Conservation (phyloP, 1,140 invertebrate species). For the Leguminivora glycinivorella region DNA sequence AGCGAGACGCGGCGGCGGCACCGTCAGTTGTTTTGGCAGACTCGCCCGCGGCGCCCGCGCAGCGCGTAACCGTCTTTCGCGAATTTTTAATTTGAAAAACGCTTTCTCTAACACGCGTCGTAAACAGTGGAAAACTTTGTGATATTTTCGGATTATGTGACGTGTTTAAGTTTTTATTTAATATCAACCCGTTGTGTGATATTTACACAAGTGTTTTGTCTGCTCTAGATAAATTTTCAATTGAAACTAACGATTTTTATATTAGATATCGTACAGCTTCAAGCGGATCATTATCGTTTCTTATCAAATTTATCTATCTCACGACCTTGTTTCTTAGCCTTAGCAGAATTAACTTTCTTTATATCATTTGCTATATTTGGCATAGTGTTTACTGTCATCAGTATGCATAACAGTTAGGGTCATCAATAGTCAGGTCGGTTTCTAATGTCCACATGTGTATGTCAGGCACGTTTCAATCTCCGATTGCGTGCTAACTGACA, state of each 20-base stretch:
- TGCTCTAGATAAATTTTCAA: slow-evolving; percentile 36
- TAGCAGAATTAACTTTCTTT: slow-evolving; percentile 31
- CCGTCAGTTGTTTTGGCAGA: slow-evolving; percentile 70
- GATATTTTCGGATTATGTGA: slow-evolving; percentile 9
- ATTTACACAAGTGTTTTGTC: slow-evolving; percentile 32
- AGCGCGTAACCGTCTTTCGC: slow-evolving; percentile 33
- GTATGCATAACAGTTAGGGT: slow-evolving; percentile 20
- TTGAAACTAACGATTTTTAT: slow-evolving; percentile 37
- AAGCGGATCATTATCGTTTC: slow-evolving; percentile 33
- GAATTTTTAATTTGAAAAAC: slow-evolving; percentile 40
- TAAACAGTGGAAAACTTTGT: slow-evolving; percentile 4
- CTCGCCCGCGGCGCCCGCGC: slow-evolving; percentile 52
- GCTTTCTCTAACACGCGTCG: slow-evolving; percentile 46
- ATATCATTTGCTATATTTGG: slow-evolving; percentile 24
- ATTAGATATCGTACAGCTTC: slow-evolving; percentile 1
- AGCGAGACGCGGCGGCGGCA: slow-evolving; percentile 60
- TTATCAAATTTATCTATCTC: slow-evolving; percentile 43
- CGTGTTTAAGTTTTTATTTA: slow-evolving; percentile 18
- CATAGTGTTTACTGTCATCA: slow-evolving; percentile 15
- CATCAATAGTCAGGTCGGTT: slow-evolving; percentile 22
- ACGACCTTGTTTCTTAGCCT: slow-evolving; percentile 40
- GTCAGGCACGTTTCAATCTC: slow-evolving; percentile 17
- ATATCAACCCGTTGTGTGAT: neutral
- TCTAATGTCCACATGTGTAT: slow-evolving; percentile 25
- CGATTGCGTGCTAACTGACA: slow-evolving; percentile 12